phyloP scores from a whole-genome alignment of 64 coral and sea anemone genomes.

The Porites australiensis region DNA sequence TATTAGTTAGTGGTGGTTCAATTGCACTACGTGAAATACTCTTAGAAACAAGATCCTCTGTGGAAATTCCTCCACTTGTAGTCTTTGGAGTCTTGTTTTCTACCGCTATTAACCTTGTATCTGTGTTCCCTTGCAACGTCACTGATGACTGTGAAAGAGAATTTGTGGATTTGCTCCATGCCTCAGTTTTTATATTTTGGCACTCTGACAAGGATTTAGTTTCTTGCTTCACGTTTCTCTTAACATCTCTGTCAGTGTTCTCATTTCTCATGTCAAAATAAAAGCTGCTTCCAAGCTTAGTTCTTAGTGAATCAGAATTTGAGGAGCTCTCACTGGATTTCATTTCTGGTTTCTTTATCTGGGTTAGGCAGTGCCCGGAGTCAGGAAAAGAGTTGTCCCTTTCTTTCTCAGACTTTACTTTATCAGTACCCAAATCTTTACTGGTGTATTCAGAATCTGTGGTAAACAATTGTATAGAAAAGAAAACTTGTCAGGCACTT shows the following conservation, averaged over 20 bases:
- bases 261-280: background rate
- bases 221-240: background rate
- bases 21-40: conserved; percentile 64
- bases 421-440: background rate
- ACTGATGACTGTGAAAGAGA: background rate
- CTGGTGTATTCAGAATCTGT: conserved; percentile 69
- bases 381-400: background rate
- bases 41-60: conserved; percentile 64
- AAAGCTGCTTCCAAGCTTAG: conserved; percentile 1
- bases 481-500: background rate
- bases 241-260: background rate
- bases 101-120: background rate
- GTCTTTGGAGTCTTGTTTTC: conserved; percentile 6
- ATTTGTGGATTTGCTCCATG: background rate
- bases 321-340: background rate
- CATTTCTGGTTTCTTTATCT: background rate
- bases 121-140: background rate
- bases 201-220: background rate
- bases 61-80: background rate
- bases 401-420: background rate
- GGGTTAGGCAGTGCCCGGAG: background rate
- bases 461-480: background rate
- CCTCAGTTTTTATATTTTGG: conserved; percentile 1
- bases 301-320: background rate
- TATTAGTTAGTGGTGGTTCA: conserved; percentile 63